These are phyloP conservation scores for Eupithecia pulchellata DNA, from an alignment of 2,888 invertebrate genomes.

Conservation along the genomic window DNA sequence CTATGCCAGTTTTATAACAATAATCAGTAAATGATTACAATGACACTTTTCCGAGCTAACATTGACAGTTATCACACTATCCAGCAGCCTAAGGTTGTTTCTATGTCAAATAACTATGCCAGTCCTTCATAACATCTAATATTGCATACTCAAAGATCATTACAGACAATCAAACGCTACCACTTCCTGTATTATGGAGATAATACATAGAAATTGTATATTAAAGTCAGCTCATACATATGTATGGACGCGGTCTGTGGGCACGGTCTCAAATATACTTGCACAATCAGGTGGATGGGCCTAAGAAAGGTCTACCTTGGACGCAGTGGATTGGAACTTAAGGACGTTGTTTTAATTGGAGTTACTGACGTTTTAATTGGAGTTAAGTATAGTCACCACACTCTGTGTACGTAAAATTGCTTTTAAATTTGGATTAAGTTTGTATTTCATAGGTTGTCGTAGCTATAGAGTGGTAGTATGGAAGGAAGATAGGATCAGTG, in stretches of 20 bases:
- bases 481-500: no score
- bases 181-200: slow-evolving; percentile 83
- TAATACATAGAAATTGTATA: slow-evolving; percentile 85
- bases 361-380: not conserved
- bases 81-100: not conserved
- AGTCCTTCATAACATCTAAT: not conserved
- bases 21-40: no score
- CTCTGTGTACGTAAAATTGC: no score
- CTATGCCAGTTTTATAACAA: no score
- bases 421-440: no score
- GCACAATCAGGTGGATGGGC: slow-evolving; percentile 79
- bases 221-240: slow-evolving; percentile 84
- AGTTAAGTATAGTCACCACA: no score
- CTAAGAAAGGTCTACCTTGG: slow-evolving; percentile 42
- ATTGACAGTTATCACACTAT: not conserved
- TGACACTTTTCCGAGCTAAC: not conserved
- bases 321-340: not conserved
- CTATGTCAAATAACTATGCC: not conserved
- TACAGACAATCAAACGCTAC: slow-evolving; percentile 76
- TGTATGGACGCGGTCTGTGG: slow-evolving; percentile 80
- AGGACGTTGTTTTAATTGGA: slow-evolving; percentile 15
- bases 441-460: no score
- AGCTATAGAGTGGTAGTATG: no score
- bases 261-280: slow-evolving; percentile 64
- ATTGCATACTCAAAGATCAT: slow-evolving; percentile 64